A percentile compares a stretch with the other conserved stretches of the same genome.
These are phyloP conservation scores for Sipha flava DNA, from an alignment of 1,140 invertebrate genomes.

Conservation along the genomic window DNA sequence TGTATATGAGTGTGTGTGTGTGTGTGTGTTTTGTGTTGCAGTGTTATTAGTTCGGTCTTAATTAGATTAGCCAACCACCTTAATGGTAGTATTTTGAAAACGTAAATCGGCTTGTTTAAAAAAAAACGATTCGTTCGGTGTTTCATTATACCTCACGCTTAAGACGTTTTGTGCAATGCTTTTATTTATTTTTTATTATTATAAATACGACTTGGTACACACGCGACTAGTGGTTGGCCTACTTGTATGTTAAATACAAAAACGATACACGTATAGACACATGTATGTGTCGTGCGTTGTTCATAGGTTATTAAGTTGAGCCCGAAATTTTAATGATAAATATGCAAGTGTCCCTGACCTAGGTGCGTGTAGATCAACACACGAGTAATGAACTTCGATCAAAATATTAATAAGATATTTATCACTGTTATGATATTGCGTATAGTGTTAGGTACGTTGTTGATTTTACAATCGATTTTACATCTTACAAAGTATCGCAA, in stretches of 20 bases:
- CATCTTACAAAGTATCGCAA: not conserved
- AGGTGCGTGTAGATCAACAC: not conserved
- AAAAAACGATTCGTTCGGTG: not conserved
- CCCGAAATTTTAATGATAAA: not conserved
- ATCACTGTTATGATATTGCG: not conserved
- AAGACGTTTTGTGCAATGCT: not conserved
- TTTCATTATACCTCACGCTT: not conserved
- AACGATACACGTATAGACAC: too few species aligned
- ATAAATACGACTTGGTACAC: not conserved
- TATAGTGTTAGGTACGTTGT: too few species aligned
- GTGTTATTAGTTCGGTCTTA: not conserved
- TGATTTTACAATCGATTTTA: not conserved
- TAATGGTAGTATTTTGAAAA: not conserved
- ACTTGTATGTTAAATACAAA: not conserved
- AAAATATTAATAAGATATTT: not conserved
- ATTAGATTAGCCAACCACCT: not conserved
- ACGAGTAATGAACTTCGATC: not conserved
- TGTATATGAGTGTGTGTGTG: not conserved
- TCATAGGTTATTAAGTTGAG: not conserved
- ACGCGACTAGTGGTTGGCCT: not conserved
- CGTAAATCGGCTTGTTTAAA: not conserved
- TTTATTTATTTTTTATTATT: conserved; percentile 6
- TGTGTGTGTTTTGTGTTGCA: not conserved
- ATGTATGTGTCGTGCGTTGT: not conserved
- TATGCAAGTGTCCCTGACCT: not conserved